Base-by-base conservation (phyloP, 2,888 invertebrate species). In the Mycogona germanica region DNA sequence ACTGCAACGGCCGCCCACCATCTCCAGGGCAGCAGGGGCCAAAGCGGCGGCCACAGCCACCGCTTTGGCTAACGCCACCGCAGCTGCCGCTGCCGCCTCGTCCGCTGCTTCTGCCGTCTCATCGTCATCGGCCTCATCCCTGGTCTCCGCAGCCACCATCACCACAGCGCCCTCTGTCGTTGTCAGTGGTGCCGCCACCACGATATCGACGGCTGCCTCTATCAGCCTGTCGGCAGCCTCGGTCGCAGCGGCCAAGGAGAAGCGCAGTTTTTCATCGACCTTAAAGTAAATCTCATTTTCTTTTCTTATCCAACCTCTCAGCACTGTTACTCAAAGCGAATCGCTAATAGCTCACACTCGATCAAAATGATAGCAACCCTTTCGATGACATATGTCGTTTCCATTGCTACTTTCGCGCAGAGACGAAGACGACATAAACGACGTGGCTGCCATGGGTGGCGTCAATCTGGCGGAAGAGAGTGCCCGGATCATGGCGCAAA, bases 401-500 rank as follows among this genome's bases (percentile, higher is more conserved):
- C 3, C 25, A 21, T 41, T 51, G 6, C 47, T 19, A 12, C 12
- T n/a, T 26, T 23, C 3, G 37, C 23, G 3, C 69, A 73, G 80
- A 58, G 89, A 87, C 41, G 92, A 93, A 66, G 95, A 95, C 68
- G 95, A 97, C 69, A 93, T 96, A 65, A 97, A 96, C 67, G 96
- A 97, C 73, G 96, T 97, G 14, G 95, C 96, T 29, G 93, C 96
- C 9, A 96, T 97, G 96, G 96, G 96, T 59, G 96, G 96, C 49
- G 96, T 97, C 53, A 97, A 97, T 73, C 76, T 97, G 64, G 87
- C 87, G 0, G 96, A 97, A 72, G 96, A 97, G 72, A 85, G 87
- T 35, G 92, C 92, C 70, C 81, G 89, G 70, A 96, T 96, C 65
- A 76, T 96, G 57, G 89, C 89, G 14, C 82, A 87, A 17, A 70